These are phyloP conservation scores for Atrichornis clamosus DNA, from an alignment of 2,113 vertebrate species.

Conservation along the genomic window DNA sequence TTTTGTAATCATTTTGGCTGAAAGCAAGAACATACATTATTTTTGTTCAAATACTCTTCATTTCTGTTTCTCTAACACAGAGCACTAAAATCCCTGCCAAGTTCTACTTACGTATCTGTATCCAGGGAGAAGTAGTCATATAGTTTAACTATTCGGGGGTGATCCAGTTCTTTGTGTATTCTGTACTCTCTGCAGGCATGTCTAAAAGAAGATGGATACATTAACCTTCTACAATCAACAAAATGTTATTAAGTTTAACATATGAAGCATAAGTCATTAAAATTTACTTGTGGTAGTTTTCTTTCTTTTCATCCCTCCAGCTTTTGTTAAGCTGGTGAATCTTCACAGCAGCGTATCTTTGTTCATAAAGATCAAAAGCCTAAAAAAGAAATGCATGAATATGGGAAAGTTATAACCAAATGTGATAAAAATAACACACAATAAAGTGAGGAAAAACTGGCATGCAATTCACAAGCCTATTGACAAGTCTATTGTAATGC, in stretches of 20 bases:
- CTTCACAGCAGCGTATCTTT: slow-evolving; percentile 98
- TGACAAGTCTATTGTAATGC: not conserved
- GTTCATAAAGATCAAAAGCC: slow-evolving; percentile 99
- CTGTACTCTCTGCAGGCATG: slow-evolving; percentile 99
- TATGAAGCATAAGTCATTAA: slow-evolving; percentile 35
- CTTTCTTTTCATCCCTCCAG: slow-evolving; percentile 99
- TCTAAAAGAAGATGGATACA: slow-evolving; percentile 69
- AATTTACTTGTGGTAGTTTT: slow-evolving; percentile 99
- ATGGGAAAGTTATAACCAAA: slow-evolving; percentile 14
- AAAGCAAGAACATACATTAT: not conserved
- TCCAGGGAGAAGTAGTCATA: slow-evolving; percentile 99
- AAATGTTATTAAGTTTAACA: slow-evolving; percentile 20
- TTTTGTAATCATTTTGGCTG: not conserved
- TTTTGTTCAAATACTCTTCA: not conserved
- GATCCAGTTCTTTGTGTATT: slow-evolving; percentile 99
- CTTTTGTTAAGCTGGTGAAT: slow-evolving; percentile 99
- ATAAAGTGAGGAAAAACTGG: not conserved
- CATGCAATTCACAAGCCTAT: not conserved
- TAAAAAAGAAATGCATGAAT: slow-evolving; percentile 61
- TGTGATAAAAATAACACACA: not conserved
- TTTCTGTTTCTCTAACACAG: not conserved
- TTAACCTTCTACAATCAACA: slow-evolving; percentile 48
- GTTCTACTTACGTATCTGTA: slow-evolving; percentile 93
- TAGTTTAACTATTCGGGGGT: slow-evolving; percentile 97
- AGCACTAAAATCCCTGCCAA: not conserved